Conservation (phyloP, 2,888 invertebrate species). For the Laspeyria flexula region DNA sequence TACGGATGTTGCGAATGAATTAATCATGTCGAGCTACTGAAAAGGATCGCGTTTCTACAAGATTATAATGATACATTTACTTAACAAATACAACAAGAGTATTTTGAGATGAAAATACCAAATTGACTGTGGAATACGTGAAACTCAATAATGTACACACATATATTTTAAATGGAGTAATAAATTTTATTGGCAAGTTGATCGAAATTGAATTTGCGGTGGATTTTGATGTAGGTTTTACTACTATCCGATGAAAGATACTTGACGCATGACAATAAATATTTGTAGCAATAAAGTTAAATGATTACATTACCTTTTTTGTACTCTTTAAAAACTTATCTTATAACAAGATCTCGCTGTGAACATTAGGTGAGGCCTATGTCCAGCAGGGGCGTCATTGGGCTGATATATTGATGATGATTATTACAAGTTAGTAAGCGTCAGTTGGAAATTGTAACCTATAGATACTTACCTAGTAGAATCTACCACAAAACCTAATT, state of each 20-base stretch:
- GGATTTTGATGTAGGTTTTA: neutral
- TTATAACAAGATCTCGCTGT: too few species aligned
- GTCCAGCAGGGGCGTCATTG: too few species aligned
- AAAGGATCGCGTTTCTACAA: constrained; percentile 24
- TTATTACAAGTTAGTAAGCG: too few species aligned
- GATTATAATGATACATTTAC: too few species aligned
- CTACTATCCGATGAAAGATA: neutral
- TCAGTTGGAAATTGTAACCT: too few species aligned
- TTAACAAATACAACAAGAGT: neutral
- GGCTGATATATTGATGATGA: too few species aligned
- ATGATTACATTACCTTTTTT: too few species aligned
- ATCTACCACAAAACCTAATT: too few species aligned
- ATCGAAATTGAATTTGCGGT: neutral
- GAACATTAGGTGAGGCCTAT: too few species aligned
- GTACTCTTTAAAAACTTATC: too few species aligned
- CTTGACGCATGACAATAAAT: neutral
- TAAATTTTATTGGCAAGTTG: neutral
- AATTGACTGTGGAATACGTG: neutral
- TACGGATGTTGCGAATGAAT: constrained; percentile 36
- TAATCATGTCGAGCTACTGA: constrained; percentile 37
- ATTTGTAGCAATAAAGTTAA: too few species aligned
- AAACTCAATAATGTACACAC: neutral
- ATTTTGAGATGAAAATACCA: neutral
- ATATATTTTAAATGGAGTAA: neutral
- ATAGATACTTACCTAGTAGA: too few species aligned